Evolutionary conservation across 1,140 invertebrate species (phyloP).

Genomic region (Drosophila azteca): DNA sequence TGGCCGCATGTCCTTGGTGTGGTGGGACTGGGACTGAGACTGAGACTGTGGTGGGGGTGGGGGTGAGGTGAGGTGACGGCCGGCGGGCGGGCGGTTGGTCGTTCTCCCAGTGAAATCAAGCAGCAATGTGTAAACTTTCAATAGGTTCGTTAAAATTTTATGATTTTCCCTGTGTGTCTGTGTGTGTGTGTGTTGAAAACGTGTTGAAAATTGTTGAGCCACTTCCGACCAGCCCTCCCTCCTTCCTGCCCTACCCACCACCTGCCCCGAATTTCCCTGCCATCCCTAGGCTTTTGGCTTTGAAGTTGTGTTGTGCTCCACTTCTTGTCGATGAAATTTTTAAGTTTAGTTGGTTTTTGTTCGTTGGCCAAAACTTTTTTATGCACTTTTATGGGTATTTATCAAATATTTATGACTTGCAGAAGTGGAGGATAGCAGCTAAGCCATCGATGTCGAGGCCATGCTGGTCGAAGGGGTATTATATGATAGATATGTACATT

Average conservation of each 20-base stretch:
- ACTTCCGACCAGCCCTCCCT: constrained; percentile 55
- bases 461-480: too few species aligned
- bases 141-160: constrained; percentile 83
- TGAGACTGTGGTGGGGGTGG: too few species aligned
- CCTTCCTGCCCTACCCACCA: background rate
- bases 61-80: background rate
- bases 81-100: background rate
- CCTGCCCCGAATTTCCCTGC: background rate
- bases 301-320: constrained; percentile 44
- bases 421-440: too few species aligned
- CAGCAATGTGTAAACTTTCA: constrained; percentile 82
- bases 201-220: constrained; percentile 80
- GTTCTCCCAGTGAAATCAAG: constrained; percentile 66
- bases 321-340: constrained; percentile 55
- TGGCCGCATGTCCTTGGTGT: constrained; percentile 3
- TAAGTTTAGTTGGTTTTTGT: constrained; percentile 29
- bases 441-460: too few species aligned
- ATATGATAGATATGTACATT: too few species aligned
- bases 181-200: constrained; percentile 47
- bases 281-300: constrained; percentile 12
- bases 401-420: constrained; percentile 70
- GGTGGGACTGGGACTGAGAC: too few species aligned
- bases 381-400: constrained; percentile 64
- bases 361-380: constrained; percentile 50
- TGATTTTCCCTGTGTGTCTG: constrained; percentile 68